Evolutionary conservation across 2,797 vertebrate genomes (phyloP).

Genomic region (Lophotriccus pileatus): DNA sequence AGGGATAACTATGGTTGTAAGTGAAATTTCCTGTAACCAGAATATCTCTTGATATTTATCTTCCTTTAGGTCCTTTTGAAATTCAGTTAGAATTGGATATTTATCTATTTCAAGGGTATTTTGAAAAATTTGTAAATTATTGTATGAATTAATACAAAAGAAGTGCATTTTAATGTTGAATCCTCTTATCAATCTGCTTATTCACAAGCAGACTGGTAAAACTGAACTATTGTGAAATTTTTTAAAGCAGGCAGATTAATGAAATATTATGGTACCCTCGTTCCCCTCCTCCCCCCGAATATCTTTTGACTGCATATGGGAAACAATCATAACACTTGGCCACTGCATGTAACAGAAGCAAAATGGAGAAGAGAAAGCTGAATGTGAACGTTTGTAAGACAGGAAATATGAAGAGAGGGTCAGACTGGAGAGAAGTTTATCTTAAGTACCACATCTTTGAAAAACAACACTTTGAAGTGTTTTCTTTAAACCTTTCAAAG

Average conservation of each 20-base stretch:
- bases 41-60: background rate
- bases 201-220: background rate
- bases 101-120: background rate
- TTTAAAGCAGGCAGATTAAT: background rate
- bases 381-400: background rate
- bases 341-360: background rate
- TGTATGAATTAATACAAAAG: background rate
- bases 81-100: background rate
- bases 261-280: background rate
- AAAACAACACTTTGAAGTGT: constrained; percentile 53
- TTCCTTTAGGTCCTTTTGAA: background rate
- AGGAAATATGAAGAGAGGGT: background rate
- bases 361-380: background rate
- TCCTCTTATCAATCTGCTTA: background rate
- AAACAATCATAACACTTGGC: background rate
- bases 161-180: background rate
- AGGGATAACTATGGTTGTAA: background rate
- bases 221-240: background rate
- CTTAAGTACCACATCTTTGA: constrained; percentile 45
- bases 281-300: too few species aligned
- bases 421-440: background rate
- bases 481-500: constrained; percentile 52
- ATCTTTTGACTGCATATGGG: background rate
- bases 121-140: background rate
- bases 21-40: background rate